Percentiles rank a stretch among this genome's conserved stretches.
phyloP scores from a whole-genome alignment of 2,113 vertebrate species.

The Anser brachyrhynchus region DNA sequence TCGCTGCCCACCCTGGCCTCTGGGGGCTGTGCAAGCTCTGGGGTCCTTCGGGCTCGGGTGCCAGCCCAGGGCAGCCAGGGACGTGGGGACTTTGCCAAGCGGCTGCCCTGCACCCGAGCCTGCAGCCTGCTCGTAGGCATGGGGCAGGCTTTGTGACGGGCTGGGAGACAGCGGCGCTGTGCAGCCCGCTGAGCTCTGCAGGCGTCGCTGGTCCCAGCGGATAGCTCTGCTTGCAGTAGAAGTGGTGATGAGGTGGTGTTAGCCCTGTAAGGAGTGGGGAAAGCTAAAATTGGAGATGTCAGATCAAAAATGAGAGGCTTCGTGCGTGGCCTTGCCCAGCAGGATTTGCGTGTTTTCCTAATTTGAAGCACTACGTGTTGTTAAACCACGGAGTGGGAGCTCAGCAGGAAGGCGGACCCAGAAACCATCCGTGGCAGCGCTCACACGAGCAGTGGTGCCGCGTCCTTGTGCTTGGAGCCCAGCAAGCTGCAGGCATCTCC shows the following conservation, averaged over 20 bases:
- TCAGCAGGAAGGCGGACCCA: neutral
- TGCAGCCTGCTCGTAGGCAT: neutral
- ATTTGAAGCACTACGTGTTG: neutral
- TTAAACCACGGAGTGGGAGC: neutral
- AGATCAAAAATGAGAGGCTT: neutral
- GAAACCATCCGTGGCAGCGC: neutral
- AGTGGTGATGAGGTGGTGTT: neutral
- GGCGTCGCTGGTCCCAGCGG: neutral
- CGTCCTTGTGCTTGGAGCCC: neutral
- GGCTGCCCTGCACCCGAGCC: neutral
- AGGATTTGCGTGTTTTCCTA: neutral
- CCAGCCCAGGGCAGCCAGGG: neutral
- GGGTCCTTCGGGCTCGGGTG: neutral
- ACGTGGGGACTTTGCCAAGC: neutral
- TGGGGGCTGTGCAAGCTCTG: neutral
- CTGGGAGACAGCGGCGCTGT: neutral
- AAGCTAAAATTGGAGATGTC: neutral
- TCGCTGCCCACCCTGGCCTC: neutral
- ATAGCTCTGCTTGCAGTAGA: neutral
- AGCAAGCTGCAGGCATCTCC: neutral
- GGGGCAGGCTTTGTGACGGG: neutral
- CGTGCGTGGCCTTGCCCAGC: neutral
- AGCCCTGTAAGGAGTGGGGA: neutral
- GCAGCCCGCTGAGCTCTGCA: neutral
- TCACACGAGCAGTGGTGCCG: neutral